Conservation (phyloP, 2,797 vertebrate genomes). For the Pseudochirops corinnae region DNA sequence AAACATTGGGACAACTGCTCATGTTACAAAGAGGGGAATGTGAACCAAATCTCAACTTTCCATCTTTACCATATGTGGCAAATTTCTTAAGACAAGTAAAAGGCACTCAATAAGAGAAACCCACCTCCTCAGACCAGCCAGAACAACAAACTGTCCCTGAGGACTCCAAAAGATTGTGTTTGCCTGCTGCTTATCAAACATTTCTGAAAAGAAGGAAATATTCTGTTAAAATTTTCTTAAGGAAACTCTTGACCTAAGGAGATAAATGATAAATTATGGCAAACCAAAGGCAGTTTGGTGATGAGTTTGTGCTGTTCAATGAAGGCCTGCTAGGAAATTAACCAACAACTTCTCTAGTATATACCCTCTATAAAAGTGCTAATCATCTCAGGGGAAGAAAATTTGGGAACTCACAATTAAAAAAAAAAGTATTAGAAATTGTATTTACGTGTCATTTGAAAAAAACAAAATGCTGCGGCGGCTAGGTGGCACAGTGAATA, state of each 20-base stretch:
- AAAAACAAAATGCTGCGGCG: not conserved
- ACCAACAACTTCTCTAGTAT: not conserved
- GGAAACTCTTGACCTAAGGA: accelerated
- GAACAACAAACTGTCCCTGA: conserved; percentile 97
- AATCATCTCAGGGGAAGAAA: not conserved
- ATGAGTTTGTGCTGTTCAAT: accelerated
- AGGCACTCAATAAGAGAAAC: conserved; percentile 55
- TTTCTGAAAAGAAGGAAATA: conserved; percentile 86
- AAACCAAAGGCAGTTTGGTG: accelerated
- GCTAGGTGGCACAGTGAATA: too few relatives aligned
- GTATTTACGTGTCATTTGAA: not conserved
- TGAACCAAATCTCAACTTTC: not conserved
- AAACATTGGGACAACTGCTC: not conserved
- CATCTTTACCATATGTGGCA: not conserved
- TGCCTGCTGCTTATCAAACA: conserved; percentile 98
- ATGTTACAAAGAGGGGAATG: not conserved
- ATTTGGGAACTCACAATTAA: not conserved
- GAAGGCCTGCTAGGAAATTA: not conserved
- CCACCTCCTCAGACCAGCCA: conserved; percentile 97
- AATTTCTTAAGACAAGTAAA: too few relatives aligned
- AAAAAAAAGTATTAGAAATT: not conserved
- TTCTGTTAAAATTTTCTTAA: not conserved
- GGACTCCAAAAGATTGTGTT: conserved; percentile 99
- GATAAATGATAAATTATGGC: not conserved
- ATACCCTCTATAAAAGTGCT: not conserved